Evolutionary conservation across 2,797 vertebrate species (phyloP), one percentile per base, ranked within the genome.

Genomic region (Bradypodion pumilum): DNA sequence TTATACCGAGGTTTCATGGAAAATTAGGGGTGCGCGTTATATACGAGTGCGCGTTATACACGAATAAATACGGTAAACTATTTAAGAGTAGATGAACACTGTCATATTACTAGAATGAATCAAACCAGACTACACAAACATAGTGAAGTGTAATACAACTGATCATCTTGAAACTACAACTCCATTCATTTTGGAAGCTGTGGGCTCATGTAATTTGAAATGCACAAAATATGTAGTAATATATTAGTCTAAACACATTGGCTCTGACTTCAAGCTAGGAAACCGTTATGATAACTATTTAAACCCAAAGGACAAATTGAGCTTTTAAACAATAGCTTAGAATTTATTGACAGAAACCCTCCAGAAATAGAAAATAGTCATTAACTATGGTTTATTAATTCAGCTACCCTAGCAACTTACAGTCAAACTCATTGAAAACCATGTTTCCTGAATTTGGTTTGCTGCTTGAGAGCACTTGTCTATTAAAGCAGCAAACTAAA

Each of bases 371-470:
- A 16, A 10, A 66, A 49, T 44, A 16, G 65, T 27, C 3, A 21
- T 27, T n/a, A 76, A 59, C 15, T 52, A 37, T 19, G 49, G 29
- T 7, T 70, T 78, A 5, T 35, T 8, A 70, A 62, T 70, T 72
- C 44, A 35, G 49, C 27, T 40, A 69, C 29, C 25, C 29, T 23
- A 37, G 7, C 56, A 62, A 37, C 23, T 21, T 6, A 81, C 37
- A 12, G 10, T 68, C 7, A 70, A 25, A 68, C 15, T 66, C 52
- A 59, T n/a, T 35, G 35, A 27, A 69, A 62, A 4, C 13, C 37
- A 76, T 75, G 49, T 23, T 83, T 66, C 70, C 74, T 77, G 29
- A 70, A 62, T 68, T 9, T 77, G 32, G 32, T 40, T 73, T 73
- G 19, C 27, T 23, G 25, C 5, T 29, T 65, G 42, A 73, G 49